Evolutionary conservation across 2,888 invertebrate genomes (phyloP).

Genomic region (Drosophila pseudotalamancana): DNA sequence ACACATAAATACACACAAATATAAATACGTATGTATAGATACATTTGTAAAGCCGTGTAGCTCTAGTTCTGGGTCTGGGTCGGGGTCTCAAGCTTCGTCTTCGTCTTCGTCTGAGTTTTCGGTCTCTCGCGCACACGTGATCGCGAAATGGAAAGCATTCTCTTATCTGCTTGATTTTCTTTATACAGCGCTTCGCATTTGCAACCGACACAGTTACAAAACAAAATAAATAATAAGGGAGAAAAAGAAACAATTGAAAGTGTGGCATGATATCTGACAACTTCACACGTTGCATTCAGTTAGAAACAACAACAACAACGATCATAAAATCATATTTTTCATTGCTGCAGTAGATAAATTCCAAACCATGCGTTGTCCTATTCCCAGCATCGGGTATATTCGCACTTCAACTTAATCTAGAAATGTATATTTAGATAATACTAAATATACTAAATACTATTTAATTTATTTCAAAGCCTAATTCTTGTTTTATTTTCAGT

Average conservation of each 20-base stretch:
- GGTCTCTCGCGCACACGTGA: constrained; percentile 48
- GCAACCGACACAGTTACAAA: constrained; percentile 52
- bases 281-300: constrained; percentile 47
- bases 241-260: constrained; percentile 53
- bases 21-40: no score
- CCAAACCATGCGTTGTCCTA: no score
- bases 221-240: no score
- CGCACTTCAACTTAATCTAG: no score
- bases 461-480: no score
- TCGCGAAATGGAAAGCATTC: constrained; percentile 72
- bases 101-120: neutral
- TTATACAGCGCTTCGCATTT: constrained; percentile 25
- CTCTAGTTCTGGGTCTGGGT: constrained; percentile 16
- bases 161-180: constrained; percentile 48
- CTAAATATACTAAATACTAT: no score
- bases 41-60: no score
- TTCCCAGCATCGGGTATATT: no score
- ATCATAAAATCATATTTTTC: no score
- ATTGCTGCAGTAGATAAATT: no score
- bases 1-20: no score
- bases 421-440: no score
- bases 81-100: constrained; percentile 13
- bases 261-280: constrained; percentile 8
- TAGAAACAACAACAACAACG: neutral
- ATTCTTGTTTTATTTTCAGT: neutral